Base-by-base conservation (phyloP, 2,113 vertebrate species). In the Mastomys natalensis region DNA sequence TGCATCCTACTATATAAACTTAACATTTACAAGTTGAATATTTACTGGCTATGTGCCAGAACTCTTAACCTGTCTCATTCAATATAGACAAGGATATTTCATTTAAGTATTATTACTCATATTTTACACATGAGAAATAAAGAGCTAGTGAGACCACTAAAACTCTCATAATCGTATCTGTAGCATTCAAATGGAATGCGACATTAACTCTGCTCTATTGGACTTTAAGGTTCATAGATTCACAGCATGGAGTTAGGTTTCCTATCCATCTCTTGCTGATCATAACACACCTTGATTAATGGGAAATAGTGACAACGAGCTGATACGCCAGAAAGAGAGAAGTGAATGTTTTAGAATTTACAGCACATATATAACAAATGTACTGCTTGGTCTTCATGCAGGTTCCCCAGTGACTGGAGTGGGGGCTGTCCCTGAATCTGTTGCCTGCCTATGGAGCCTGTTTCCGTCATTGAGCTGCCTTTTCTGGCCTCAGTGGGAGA, bases 61-160 rank as follows among this genome's bases (percentile, higher is more conserved):
- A 91, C 80, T 16, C n/a, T 85, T 40, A 91, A 11, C 73, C 17
- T 74, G 10, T 90, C 77, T 68, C 13, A 76, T 89, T 89, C 68
- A 87, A 43, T 85, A 37, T 70, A 37, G 95, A 31, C 11, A 73
- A 82, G 37, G 73, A 94, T 70, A 5, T n/a, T 81, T 5, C 19
- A 87, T 29, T 72, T 24, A 82, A 21, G 73, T 62, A 87, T 81
- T 92, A 91, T 95, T 62, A 89, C 43, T 92, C 34, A 29, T 90
- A 93, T 66, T 94, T 95, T 87, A 87, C 40, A 43, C 37, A 55
- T 66, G 29, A 95, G 60, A n/a, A 92, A 88, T 72, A 29, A 60
- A 87, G 53, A 80, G 3, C n/a, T 31, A 97, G 51, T 55, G 8
- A 89, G 70, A 29, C 58, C 21, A 89, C 31, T 62, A 72, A 78